Evolutionary conservation across 1,140 invertebrate species (phyloP).

Genomic region (Meteorus sp.): DNA sequence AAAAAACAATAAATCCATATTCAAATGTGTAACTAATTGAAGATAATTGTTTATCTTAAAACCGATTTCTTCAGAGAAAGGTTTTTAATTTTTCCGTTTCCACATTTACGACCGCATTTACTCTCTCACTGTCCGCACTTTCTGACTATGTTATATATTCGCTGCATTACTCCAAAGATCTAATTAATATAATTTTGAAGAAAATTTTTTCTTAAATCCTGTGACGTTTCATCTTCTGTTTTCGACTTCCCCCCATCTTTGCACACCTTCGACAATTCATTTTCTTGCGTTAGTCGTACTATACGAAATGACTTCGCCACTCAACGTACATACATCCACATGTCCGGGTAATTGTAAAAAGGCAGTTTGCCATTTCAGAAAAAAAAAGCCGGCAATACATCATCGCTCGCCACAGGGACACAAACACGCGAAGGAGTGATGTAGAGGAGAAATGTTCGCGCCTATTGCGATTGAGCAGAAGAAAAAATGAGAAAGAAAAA

Average conservation of each 20-base stretch:
- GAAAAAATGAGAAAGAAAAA: constrained; percentile 1
- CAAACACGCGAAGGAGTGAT: background rate
- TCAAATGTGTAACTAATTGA: too few relatives aligned
- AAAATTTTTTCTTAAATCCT: constrained; percentile 52
- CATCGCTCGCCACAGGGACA: constrained; percentile 16
- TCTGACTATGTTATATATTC: constrained; percentile 47
- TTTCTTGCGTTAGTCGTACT: constrained; percentile 1
- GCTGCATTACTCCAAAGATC: constrained; percentile 50
- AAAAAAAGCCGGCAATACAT: constrained; percentile 24
- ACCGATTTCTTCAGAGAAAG: too few relatives aligned
- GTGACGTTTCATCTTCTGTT: constrained; percentile 55
- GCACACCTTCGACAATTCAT: constrained; percentile 36
- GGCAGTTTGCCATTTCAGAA: too few relatives aligned
- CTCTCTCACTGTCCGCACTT: background rate
- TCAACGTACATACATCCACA: too few relatives aligned
- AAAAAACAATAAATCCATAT: background rate
- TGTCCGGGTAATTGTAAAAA: constrained; percentile 30
- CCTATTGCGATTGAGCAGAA: too few relatives aligned
- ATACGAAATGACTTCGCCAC: background rate
- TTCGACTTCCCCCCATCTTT: too few relatives aligned
- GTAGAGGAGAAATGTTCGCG: background rate
- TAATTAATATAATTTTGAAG: constrained; percentile 58
- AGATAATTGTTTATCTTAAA: too few relatives aligned
- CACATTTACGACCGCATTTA: too few relatives aligned
- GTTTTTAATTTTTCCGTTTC: too few relatives aligned